phyloP scores from a whole-genome alignment of 2,888 invertebrate genomes.

The Philereme transversata region DNA sequence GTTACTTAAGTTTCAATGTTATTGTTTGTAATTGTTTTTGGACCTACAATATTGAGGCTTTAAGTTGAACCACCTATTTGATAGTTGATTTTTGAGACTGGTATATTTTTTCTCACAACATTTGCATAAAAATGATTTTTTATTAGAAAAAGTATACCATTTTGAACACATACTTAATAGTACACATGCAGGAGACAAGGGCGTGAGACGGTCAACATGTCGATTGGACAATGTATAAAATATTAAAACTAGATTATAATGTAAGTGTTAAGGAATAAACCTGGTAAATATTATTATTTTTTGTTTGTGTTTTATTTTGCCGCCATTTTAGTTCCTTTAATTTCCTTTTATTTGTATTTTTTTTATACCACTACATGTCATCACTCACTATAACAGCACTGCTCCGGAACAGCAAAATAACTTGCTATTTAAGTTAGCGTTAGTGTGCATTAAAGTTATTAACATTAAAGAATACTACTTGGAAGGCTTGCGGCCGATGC shows the following conservation, averaged over 20 bases:
- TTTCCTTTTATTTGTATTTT: constrained; percentile 43
- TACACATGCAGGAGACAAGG: constrained; percentile 60
- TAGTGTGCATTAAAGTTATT: too few species aligned
- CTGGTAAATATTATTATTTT: constrained; percentile 80
- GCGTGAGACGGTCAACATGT: constrained; percentile 69
- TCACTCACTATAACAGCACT: too few species aligned
- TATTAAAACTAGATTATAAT: constrained; percentile 79
- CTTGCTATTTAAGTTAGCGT: too few species aligned
- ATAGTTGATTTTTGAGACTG: constrained; percentile 46
- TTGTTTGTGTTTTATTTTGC: constrained; percentile 72
- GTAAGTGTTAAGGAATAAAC: constrained; percentile 82
- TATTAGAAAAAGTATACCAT: constrained; percentile 17
- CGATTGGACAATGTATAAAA: constrained; percentile 80
- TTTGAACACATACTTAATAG: constrained; percentile 44
- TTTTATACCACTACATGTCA: constrained; percentile 11
- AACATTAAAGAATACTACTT: too few species aligned
- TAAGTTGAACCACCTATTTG: constrained; percentile 65
- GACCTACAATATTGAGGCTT: constrained; percentile 58
- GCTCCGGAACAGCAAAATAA: too few species aligned
- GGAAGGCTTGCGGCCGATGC: too few species aligned
- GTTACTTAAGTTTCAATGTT: constrained; percentile 45
- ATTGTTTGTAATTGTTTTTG: constrained; percentile 44
- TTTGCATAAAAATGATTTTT: constrained; percentile 19
- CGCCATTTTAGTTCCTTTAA: constrained; percentile 39
- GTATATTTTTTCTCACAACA: constrained; percentile 41